Evolutionary conservation across 2,888 invertebrate genomes (phyloP).

Genomic region (Macrophya annulata): DNA sequence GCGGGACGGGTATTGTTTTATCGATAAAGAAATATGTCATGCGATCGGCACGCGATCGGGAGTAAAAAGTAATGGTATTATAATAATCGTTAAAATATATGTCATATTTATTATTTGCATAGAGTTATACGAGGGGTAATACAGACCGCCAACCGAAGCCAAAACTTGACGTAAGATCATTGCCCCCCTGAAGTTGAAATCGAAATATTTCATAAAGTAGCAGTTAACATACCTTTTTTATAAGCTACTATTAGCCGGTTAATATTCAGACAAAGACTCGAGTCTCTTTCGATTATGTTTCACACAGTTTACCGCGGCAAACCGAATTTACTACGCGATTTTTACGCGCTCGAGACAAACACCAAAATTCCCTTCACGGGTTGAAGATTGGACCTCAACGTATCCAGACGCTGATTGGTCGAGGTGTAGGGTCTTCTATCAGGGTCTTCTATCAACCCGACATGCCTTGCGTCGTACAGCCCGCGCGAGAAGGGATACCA

Average conservation of each 20-base stretch:
- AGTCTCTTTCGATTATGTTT: slow-evolving; percentile 41
- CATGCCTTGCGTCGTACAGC: slow-evolving; percentile 72
- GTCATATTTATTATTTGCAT: slow-evolving; percentile 42
- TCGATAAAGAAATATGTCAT: slow-evolving; percentile 71
- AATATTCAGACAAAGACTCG: slow-evolving; percentile 58
- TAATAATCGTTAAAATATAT: slow-evolving; percentile 12
- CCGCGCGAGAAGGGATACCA: slow-evolving; percentile 66
- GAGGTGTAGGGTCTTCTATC: slow-evolving; percentile 79
- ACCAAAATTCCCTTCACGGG: slow-evolving; percentile 74
- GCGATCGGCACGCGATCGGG: slow-evolving; percentile 61
- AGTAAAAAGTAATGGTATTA: slow-evolving; percentile 25
- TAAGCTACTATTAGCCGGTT: slow-evolving; percentile 66
- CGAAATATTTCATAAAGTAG: slow-evolving; percentile 62
- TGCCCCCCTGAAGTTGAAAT: slow-evolving; percentile 48
- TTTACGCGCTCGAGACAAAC: slow-evolving; percentile 69
- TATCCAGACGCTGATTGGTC: slow-evolving; percentile 74
- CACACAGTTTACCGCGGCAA: slow-evolving; percentile 55
- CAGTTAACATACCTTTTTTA: slow-evolving; percentile 70
- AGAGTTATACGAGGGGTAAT: neutral
- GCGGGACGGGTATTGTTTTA: slow-evolving; percentile 74
- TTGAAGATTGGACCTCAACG: slow-evolving; percentile 73
- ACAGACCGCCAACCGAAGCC: slow-evolving; percentile 45
- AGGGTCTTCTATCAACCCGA: slow-evolving; percentile 79
- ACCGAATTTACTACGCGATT: slow-evolving; percentile 68
- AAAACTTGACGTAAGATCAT: slow-evolving; percentile 56